Conservation (phyloP, 1,140 invertebrate genomes). For the Vollenhovia emeryi region DNA sequence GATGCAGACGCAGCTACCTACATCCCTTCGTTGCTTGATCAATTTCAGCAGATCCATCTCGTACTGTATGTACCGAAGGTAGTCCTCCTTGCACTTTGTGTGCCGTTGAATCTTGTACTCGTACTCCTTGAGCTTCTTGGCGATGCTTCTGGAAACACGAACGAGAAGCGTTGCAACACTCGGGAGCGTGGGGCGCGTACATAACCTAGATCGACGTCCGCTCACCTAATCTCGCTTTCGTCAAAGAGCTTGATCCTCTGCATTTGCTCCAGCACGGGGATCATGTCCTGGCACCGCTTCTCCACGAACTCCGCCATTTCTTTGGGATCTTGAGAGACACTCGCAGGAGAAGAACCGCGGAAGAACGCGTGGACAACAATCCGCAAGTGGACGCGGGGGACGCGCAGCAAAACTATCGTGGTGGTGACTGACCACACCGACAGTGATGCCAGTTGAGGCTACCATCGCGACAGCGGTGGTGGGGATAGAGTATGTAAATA, state of each 20-base stretch:
- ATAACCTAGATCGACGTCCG: not conserved
- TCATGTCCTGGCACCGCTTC: conserved; percentile 89
- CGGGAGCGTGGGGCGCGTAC: not conserved
- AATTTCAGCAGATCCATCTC: conserved; percentile 89
- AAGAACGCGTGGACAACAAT: not conserved
- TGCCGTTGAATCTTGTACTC: conserved; percentile 90
- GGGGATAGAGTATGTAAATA: no score
- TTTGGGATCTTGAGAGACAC: not conserved
- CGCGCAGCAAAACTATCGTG: no score
- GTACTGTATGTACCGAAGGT: conserved; percentile 90
- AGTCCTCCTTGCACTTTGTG: conserved; percentile 90
- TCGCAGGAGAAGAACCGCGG: not conserved
- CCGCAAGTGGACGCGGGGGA: not conserved
- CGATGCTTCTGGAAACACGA: conserved; percentile 86
- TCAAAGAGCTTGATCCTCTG: conserved; percentile 88
- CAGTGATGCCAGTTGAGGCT: no score
- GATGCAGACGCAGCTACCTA: conserved; percentile 67
- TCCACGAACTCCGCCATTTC: conserved; percentile 92
- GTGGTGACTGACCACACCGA: no score
- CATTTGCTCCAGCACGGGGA: conserved; percentile 91
- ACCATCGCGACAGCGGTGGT: no score
- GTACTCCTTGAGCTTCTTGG: conserved; percentile 89
- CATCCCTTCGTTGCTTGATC: conserved; percentile 86
- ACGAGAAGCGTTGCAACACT: not conserved
- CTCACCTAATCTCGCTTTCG: conserved; percentile 89